Percentiles rank a stretch among this genome's conserved stretches.
Conservation (phyloP, 1,140 invertebrate genomes). For the Eurosta solidaginis region DNA sequence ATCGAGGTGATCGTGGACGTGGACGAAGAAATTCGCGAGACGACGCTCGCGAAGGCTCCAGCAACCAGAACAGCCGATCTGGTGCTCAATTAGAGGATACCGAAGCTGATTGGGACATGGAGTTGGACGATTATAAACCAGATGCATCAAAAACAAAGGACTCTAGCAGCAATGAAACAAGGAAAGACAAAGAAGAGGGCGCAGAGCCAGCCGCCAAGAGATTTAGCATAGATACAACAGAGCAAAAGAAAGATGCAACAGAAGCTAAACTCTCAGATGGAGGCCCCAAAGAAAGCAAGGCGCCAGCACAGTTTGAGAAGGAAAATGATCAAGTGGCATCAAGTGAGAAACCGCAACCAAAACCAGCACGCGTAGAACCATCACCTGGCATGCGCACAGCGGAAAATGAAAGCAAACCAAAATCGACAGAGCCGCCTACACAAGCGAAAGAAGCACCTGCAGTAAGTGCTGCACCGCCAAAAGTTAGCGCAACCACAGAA, state of each 20-base stretch:
- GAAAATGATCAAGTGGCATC: not conserved
- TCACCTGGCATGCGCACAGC: not conserved
- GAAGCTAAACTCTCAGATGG: not conserved
- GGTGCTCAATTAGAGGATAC: constrained; percentile 39
- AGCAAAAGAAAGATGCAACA: not conserved
- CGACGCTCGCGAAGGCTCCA: not conserved
- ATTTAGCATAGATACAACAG: not conserved
- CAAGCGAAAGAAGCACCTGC: not conserved
- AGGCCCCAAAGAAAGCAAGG: not conserved
- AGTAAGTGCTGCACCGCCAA: not conserved
- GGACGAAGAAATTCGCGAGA: not conserved
- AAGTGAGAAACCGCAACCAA: not conserved
- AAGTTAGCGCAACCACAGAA: not conserved
- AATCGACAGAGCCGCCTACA: not conserved
- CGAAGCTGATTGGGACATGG: constrained; percentile 56
- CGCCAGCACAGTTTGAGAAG: not conserved
- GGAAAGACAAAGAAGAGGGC: not conserved
- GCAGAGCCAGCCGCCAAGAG: not conserved
- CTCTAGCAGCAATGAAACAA: not conserved
- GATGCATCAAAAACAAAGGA: not conserved
- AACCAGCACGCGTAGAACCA: not conserved
- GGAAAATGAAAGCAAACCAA: too few relatives aligned
- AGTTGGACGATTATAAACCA: constrained; percentile 52
- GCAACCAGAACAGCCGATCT: not conserved
- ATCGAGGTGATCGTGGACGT: constrained; percentile 31